Evolutionary conservation across 2,888 invertebrate species (phyloP).

Genomic region (Agapetus fuscipes): DNA sequence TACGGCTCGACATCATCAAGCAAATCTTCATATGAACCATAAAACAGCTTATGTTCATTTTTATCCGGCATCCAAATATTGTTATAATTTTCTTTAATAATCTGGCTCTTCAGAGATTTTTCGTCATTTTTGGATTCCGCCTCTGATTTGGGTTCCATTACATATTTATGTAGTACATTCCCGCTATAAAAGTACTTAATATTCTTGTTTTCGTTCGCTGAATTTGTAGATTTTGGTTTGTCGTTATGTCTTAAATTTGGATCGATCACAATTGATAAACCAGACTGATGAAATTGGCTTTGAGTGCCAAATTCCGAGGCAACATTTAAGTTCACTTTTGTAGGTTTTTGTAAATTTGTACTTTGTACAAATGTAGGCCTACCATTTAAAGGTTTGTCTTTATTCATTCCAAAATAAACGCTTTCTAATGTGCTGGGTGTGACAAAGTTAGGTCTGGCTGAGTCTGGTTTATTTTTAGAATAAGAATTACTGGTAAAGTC

Average conservation of each 20-base stretch:
- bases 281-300: conserved; percentile 10
- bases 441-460: not conserved
- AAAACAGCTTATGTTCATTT: conserved; percentile 15
- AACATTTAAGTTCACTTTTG: conserved; percentile 14
- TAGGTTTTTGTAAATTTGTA: conserved; percentile 3
- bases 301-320: conserved; percentile 17
- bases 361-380: not conserved
- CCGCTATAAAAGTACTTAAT: conserved; percentile 36
- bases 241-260: conserved; percentile 14
- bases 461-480: not conserved
- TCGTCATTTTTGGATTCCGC: not conserved
- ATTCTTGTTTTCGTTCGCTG: conserved; percentile 25
- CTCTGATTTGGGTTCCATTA: conserved; percentile 2
- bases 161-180: conserved; percentile 38
- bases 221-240: conserved; percentile 17
- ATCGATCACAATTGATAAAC: conserved; percentile 18
- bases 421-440: not conserved
- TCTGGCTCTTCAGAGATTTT: not conserved
- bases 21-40: conserved; percentile 4
- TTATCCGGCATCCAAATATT: conserved; percentile 25
- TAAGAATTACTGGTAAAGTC: conserved; percentile 2
- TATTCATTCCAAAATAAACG: not conserved
- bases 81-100: conserved; percentile 27
- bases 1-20: not conserved
- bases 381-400: not conserved